Evolutionary conservation across 2,797 vertebrate species (phyloP).

Genomic region (Atherinosoma microstoma): DNA sequence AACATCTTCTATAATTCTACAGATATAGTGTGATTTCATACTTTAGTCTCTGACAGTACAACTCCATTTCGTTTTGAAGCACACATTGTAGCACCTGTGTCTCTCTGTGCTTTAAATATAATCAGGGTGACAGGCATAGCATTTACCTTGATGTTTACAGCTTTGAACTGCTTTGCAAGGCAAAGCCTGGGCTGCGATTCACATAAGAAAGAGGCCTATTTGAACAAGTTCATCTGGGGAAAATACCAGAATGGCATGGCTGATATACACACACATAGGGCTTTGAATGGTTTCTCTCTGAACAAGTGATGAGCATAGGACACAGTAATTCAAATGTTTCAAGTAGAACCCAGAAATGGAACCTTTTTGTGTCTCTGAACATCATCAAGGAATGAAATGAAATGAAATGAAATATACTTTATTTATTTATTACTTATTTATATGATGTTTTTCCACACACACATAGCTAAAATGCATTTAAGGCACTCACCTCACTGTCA

Average conservation of each 20-base stretch:
- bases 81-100: conserved; percentile 61
- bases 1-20: conserved; percentile 40
- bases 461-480: conserved; percentile 46
- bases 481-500: conserved; percentile 45
- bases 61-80: conserved; percentile 61
- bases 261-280: conserved; percentile 67
- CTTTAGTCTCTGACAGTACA: conserved; percentile 54
- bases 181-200: conserved; percentile 71
- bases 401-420: no score
- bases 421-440: no score
- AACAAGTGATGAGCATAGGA: conserved; percentile 70
- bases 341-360: conserved; percentile 68
- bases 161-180: conserved; percentile 81
- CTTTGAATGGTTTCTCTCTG: conserved; percentile 73
- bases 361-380: conserved; percentile 69
- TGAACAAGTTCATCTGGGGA: conserved; percentile 83
- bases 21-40: conserved; percentile 57
- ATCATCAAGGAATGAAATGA: conserved; percentile 45
- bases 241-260: conserved; percentile 76
- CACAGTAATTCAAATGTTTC: conserved; percentile 73
- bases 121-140: conserved; percentile 80
- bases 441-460: conserved; percentile 13
- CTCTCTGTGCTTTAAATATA: conserved; percentile 71
- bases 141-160: conserved; percentile 84
- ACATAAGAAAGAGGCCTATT: conserved; percentile 77